phyloP scores from a whole-genome alignment of 2,113 vertebrate species.

The Lethenteron camtschaticum region DNA sequence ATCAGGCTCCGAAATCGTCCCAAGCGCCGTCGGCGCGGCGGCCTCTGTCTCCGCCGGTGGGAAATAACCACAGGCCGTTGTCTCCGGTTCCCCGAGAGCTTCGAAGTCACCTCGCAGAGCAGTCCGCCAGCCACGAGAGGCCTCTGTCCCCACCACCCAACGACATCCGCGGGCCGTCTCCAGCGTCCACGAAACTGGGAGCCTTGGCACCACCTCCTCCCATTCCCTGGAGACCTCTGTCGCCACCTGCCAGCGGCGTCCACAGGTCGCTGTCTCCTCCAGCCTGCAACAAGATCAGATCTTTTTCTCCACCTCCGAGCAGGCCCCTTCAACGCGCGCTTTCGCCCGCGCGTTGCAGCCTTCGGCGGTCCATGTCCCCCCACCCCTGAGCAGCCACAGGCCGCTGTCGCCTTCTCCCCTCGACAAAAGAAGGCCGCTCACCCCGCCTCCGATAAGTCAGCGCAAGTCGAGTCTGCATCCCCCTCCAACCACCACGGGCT shows the following conservation, averaged over 20 bases:
- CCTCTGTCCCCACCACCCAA: neutral
- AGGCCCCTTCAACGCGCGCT: neutral
- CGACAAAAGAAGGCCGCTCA: neutral
- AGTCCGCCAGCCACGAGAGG: neutral
- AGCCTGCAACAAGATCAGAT: neutral
- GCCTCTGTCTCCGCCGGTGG: too few species aligned
- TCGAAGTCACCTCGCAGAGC: neutral
- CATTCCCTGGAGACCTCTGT: neutral
- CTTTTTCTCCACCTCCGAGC: neutral
- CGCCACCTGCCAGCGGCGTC: neutral
- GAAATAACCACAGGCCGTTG: too few species aligned
- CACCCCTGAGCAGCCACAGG: neutral
- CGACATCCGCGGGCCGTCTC: neutral
- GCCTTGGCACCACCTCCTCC: neutral
- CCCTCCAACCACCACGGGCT: neutral
- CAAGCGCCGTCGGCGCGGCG: too few species aligned
- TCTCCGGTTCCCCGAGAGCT: too few species aligned
- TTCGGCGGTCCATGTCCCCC: neutral
- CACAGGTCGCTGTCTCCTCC: neutral
- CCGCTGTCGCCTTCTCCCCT: neutral
- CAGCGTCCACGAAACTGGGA: neutral
- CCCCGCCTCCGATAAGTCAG: too few species aligned
- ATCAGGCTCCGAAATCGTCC: too few species aligned
- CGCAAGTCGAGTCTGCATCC: too few species aligned
- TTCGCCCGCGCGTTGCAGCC: neutral